phyloP scores from a whole-genome alignment of 2,888 invertebrate genomes.

The Anticlea derivata region DNA sequence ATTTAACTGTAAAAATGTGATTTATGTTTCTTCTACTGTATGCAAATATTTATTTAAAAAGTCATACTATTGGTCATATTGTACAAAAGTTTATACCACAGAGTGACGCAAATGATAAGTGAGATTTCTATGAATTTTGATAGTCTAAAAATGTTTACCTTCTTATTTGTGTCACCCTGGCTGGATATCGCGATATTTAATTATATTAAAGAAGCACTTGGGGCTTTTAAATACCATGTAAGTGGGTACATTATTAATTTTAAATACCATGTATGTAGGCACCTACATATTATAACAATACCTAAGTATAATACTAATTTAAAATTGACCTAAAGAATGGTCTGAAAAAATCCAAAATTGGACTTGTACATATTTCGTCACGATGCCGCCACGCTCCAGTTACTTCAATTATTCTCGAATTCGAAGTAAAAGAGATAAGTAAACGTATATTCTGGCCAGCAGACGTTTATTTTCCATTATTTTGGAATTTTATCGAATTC shows the following conservation, averaged over 20 bases:
- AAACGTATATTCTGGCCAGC: conserved; percentile 61
- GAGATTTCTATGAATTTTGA: too few relatives aligned
- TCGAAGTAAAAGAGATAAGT: conserved; percentile 26
- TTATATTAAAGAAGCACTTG: conserved; percentile 49
- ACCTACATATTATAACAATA: conserved; percentile 32
- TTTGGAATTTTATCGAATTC: conserved; percentile 10
- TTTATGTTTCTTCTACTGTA: neutral
- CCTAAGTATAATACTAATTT: conserved; percentile 10
- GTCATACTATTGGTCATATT: conserved; percentile 43
- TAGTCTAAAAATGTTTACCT: too few relatives aligned
- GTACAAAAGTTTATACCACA: conserved; percentile 38
- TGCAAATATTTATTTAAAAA: conserved; percentile 34
- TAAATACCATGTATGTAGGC: conserved; percentile 47
- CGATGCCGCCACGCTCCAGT: conserved; percentile 16
- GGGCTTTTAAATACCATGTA: conserved; percentile 49
- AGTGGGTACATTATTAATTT: too few relatives aligned
- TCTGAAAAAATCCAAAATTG: conserved; percentile 59
- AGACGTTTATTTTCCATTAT: conserved; percentile 46
- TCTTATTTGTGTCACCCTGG: conserved; percentile 12
- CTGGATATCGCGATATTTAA: conserved; percentile 4
- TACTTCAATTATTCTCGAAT: conserved; percentile 14
- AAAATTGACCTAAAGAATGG: conserved; percentile 43
- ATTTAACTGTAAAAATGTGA: conserved; percentile 9
- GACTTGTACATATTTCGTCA: conserved; percentile 46
- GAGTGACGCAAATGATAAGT: conserved; percentile 10